A percentile compares a stretch with the other conserved stretches of the same genome.
These are phyloP conservation scores for Sebastes taczanowskii DNA, from an alignment of 2,797 vertebrate species.

Conservation along the genomic window DNA sequence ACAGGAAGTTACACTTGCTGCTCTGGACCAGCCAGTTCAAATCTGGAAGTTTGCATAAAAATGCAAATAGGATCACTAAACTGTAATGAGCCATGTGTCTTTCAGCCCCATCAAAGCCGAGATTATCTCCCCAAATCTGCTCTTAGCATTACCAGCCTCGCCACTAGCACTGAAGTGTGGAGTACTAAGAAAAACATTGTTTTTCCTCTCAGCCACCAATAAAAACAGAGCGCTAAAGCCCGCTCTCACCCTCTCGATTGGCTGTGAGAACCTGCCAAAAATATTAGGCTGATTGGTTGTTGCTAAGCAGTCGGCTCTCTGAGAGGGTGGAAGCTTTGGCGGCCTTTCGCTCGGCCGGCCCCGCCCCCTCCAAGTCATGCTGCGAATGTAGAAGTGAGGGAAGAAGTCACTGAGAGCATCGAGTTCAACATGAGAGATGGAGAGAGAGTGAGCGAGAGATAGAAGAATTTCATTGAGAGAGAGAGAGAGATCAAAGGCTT, in stretches of 20 bases:
- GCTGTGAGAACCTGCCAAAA: slow-evolving; percentile 80
- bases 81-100: slow-evolving; percentile 70
- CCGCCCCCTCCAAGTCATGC: slow-evolving; percentile 59
- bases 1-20: neutral
- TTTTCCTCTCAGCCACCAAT: slow-evolving; percentile 73
- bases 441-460: slow-evolving; percentile 31
- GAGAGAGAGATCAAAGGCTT: slow-evolving; percentile 64
- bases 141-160: slow-evolving; percentile 46
- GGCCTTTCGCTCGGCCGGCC: slow-evolving; percentile 35
- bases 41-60: slow-evolving; percentile 54
- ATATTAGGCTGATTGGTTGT: slow-evolving; percentile 87
- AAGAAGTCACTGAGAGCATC: slow-evolving; percentile 63
- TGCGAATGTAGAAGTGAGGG: slow-evolving; percentile 64
- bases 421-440: slow-evolving; percentile 69
- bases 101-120: slow-evolving; percentile 64
- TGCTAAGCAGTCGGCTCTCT: slow-evolving; percentile 86
- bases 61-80: slow-evolving; percentile 71
- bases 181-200: slow-evolving; percentile 66
- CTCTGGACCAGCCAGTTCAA: slow-evolving; percentile 7
- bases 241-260: slow-evolving; percentile 74
- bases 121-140: slow-evolving; percentile 69
- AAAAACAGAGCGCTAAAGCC: slow-evolving; percentile 65
- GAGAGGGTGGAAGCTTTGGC: slow-evolving; percentile 75
- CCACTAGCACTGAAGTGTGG: slow-evolving; percentile 29
- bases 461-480: slow-evolving; percentile 50